Evolutionary conservation across 2,113 vertebrate species (phyloP), one percentile per base, ranked within the genome.

Genomic region (Leiothrix lutea): DNA sequence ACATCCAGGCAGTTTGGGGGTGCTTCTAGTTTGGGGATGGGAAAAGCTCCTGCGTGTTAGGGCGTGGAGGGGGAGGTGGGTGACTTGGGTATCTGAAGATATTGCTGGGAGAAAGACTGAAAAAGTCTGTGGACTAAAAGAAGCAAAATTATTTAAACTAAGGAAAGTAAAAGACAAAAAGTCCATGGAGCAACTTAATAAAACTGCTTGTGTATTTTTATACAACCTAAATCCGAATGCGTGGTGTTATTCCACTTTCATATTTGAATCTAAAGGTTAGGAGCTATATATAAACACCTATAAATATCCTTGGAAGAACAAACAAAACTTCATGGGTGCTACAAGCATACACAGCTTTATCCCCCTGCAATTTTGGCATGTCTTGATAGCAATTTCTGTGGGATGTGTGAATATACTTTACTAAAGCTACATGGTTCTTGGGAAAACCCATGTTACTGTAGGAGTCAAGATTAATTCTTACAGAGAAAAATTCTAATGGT

Each of bases 201-300:
- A 88, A 88, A 62, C 35, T 62, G 28, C 20, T 57, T 44, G 36
- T 65, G 14, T 92, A 12, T 92, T 91, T 90, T 95, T 54, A 31
- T 62, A 14, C n/a, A 75, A 48, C 45, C 51, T 92, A 57, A 79
- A 58, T 83, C 45, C 18, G 21, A 94, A 94, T 95, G 81, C 5
- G 42, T 83, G 50, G 44, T 91, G 87, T 45, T 79, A 44, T 13
- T 90, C 60, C 47, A 6, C 22, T 80, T 81, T 62, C 5, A 0
- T 69, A 65, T 86, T 95, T 88, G 54, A 94, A 71, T 40, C 56
- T 61, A 86, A 95, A 97, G 95, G 95, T 96, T 92, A 86, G 48
- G 58, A 80, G 94, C 94, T 95, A 93, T 77, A 36, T 95, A 90
- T 94, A 94, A 95, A 87, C 65, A 61, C 57, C 86, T 96, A 96